phyloP scores from a whole-genome alignment of 2,113 vertebrate species.

The Mustela nigripes region DNA sequence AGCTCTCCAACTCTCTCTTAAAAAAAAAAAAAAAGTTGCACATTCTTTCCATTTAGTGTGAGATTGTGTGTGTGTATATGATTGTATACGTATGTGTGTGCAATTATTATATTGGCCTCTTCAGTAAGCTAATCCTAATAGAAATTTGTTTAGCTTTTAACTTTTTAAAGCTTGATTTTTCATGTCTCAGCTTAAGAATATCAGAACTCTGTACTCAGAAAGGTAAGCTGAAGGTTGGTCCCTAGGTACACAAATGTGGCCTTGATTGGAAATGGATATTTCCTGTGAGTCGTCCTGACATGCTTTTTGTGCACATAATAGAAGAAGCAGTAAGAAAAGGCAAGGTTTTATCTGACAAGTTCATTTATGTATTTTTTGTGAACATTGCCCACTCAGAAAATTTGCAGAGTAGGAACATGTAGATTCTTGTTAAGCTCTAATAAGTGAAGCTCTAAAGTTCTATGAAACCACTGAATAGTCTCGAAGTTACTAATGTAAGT shows the following conservation, averaged over 20 bases:
- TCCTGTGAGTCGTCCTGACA: constrained; percentile 3
- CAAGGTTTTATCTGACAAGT: neutral
- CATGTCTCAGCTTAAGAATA: neutral
- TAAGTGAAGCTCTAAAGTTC: neutral
- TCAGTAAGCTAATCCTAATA: neutral
- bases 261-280: neutral
- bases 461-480: neutral
- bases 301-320: neutral
- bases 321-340: neutral
- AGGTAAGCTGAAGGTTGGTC: neutral
- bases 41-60: constrained; percentile 1
- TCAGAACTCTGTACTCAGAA: neutral
- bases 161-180: neutral
- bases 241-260: neutral
- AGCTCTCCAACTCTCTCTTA: no score
- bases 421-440: constrained; percentile 46
- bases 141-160: neutral
- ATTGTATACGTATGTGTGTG: neutral
- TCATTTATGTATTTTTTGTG: constrained; percentile 28
- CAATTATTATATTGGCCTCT: neutral
- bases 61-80: neutral
- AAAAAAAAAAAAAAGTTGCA: neutral
- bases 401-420: constrained; percentile 5
- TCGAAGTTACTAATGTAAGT: neutral
- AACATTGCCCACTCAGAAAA: constrained; percentile 26